Evolutionary conservation across 2,113 vertebrate species (phyloP).

Genomic region (Paradoxurus hermaphroditus): DNA sequence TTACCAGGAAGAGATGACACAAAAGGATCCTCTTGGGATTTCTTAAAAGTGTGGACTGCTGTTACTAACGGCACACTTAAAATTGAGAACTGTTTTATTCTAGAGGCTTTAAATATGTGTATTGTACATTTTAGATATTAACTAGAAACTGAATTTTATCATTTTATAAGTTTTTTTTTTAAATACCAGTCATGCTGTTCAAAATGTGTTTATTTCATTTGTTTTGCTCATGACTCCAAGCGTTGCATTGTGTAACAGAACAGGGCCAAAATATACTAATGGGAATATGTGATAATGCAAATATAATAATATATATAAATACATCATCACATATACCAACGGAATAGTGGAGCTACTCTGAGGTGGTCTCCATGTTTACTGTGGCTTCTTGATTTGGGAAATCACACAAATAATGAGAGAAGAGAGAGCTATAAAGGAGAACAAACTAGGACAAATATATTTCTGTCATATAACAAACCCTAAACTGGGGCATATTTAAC

Average conservation of each 20-base stretch:
- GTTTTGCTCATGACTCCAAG: not conserved
- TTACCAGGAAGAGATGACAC: slow-evolving; percentile 45
- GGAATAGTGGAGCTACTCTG: not conserved
- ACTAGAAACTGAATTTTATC: not conserved
- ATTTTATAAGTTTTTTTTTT: too few relatives aligned
- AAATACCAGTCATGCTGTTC: not conserved
- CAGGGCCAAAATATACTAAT: not conserved
- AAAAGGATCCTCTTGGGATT: not conserved
- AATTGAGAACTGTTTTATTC: not conserved
- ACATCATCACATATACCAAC: not conserved
- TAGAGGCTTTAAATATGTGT: not conserved
- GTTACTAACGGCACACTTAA: not conserved
- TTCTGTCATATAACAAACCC: not conserved
- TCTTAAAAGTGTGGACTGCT: not conserved
- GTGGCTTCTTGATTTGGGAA: not conserved
- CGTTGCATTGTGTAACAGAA: not conserved
- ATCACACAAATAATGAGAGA: not conserved
- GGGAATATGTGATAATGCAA: not conserved
- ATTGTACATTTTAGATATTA: not conserved
- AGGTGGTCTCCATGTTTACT: not conserved
- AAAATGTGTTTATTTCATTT: not conserved
- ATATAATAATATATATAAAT: not conserved
- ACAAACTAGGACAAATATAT: not conserved
- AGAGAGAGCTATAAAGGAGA: not conserved
- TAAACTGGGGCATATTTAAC: not conserved